Evolutionary conservation across 2,888 invertebrate species (phyloP).

Genomic region (Ormyrus thymus): DNA sequence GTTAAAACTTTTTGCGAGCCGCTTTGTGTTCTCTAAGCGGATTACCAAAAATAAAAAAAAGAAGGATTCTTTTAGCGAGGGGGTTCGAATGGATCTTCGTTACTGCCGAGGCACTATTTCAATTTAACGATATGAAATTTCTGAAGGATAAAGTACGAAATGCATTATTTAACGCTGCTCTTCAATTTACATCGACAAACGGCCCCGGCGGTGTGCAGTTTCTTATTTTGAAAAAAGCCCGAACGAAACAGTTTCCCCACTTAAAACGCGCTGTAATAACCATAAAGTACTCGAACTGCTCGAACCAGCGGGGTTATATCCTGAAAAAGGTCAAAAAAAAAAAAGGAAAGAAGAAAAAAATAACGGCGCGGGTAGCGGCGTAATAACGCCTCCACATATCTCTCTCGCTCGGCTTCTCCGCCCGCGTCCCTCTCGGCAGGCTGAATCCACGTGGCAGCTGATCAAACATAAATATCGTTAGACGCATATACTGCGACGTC

Average conservation of each 20-base stretch:
- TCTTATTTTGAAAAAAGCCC: too few species aligned
- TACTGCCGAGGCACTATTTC: too few species aligned
- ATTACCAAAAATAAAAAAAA: too few species aligned
- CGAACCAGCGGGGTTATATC: neutral
- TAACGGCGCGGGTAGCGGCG: neutral
- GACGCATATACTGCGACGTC: conserved; percentile 41
- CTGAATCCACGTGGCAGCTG: conserved; percentile 62
- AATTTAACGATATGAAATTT: too few species aligned
- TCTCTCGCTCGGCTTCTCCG: neutral
- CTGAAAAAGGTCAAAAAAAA: neutral
- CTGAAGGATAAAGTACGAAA: too few species aligned
- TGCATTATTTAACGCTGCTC: too few species aligned
- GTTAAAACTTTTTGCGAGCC: too few species aligned
- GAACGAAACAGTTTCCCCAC: neutral
- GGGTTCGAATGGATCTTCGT: too few species aligned
- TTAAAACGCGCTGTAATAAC: conserved; percentile 6
- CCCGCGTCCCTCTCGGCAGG: conserved; percentile 12
- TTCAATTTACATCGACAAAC: too few species aligned
- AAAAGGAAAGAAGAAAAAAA: neutral
- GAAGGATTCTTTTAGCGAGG: too few species aligned
- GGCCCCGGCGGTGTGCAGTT: too few species aligned
- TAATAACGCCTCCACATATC: conserved; percentile 7
- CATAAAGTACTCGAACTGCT: conserved; percentile 16
- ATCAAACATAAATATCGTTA: conserved; percentile 70
- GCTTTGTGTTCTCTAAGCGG: too few species aligned